Base-by-base conservation (phyloP, 2,797 vertebrate genomes). In the Momotus momota region DNA sequence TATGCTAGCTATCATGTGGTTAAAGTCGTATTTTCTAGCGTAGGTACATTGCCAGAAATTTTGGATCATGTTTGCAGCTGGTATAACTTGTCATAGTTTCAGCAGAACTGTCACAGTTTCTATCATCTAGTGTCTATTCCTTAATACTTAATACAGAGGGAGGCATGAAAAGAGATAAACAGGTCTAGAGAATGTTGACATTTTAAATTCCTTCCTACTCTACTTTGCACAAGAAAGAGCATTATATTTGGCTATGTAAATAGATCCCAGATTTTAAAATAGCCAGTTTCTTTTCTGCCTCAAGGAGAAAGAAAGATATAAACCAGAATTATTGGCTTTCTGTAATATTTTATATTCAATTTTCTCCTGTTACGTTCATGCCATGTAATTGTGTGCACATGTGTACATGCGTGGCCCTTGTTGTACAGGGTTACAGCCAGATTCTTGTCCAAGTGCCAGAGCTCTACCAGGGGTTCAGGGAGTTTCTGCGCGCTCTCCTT, bases 321-420 rank as follows among this genome's bases (percentile, higher is more conserved):
- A 96, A 94, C 85, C 95, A 95, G 94, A 93, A 94, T 96, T 96
- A 96, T 93, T 96, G 73, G 90, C 95, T 95, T 96, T 97, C 91
- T 96, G 94, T 93, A 95, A 95, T 94, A 96, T 95, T 96, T 96
- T 96, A 96, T 94, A 96, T 92, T 96, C 90, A 80, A 90, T 96
- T 97, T 96, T 96, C 94, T 93, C 92, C 73, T 86, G 71, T 95
- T 96, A 89, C 38, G 26, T 94, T 90, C 86, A 90, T 96, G 95
- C 91, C 92, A 95, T 93, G 74, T 96, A 96, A 96, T 96, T 95
- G 94, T 3, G 65, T 95, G 90, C 96, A 97, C 78, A 96, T 96
- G 95, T 96, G 91, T 93, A 95, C 94, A 95, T 87, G 91, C 95
- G 0, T 96, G 93, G 91, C 94, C 93, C 91, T 95, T 87, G 77